Evolutionary conservation across 2,797 vertebrate species (phyloP), one percentile per base, ranked within the genome.

Genomic region (Oryzias sinensis): DNA sequence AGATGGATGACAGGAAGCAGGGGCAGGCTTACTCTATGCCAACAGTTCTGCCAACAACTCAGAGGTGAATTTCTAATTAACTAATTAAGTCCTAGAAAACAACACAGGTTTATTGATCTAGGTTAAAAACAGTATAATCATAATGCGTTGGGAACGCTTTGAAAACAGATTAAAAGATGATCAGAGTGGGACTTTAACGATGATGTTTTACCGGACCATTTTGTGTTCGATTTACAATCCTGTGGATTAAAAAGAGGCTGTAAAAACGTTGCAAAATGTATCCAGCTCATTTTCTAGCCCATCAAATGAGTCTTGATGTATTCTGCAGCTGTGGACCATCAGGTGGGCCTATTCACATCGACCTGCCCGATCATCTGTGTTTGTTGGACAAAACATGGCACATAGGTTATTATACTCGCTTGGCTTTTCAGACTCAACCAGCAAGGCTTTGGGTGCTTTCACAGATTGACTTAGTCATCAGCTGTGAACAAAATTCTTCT

Each of bases 371-470:
- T 85, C 68, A 70, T 89, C 90, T 85, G 89, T 96, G 95, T 98
- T 98, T 97, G 96, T 98, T 98, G 97, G 96, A 96, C 94, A 92
- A 98, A 99, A 99, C 97, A 99, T 99, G 97, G 97, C 97, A 96
- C 91, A 91, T 92, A 93, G 84, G 91, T 89, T 91, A 90, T 86
- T 91, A 88, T 85, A 79, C 91, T 80, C 83, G 67, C 63, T 55
- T 53, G 71, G 46, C 46, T 58, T 79, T 85, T 46, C 59, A 80
- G 88, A 22, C 69, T 76, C 50, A 41, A 82, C 48, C 55, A 58
- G 14, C 69, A 71, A 81, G 65, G 68, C 66, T 77, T 78, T 67
- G 72, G 77, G 66, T 79, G 76, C 73, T 61, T 58, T 73, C 82
- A 74, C 84, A 81, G 72, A 56, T 76, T 76, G 77, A 74, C 18